Evolutionary conservation across 2,888 invertebrate species (phyloP).

Genomic region (Nasonia oneida): DNA sequence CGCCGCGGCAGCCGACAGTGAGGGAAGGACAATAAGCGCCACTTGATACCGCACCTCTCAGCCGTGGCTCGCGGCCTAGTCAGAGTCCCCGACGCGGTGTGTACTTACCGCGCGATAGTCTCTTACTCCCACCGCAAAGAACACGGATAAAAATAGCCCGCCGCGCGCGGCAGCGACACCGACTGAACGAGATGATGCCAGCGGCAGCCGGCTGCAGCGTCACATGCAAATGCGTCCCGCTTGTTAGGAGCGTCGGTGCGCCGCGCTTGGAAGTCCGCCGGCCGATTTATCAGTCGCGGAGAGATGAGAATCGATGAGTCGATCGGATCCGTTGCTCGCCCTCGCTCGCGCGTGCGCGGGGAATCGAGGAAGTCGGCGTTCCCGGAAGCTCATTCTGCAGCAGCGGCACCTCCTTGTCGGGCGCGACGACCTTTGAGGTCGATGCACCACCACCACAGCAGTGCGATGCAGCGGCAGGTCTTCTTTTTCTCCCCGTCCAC

Average conservation of each 20-base stretch:
- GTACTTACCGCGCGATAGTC: background rate
- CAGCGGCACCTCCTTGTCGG: constrained; percentile 44
- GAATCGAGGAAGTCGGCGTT: constrained; percentile 47
- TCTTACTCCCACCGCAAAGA: background rate
- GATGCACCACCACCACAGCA: constrained; percentile 72
- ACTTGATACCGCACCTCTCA: constrained; percentile 69
- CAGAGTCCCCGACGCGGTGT: background rate
- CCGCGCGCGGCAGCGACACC: background rate
- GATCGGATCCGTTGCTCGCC: constrained; percentile 35
- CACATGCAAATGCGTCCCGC: constrained; percentile 21
- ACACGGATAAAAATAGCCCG: background rate
- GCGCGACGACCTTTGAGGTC: constrained; percentile 78
- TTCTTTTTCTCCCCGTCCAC: constrained; percentile 46
- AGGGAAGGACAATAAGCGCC: constrained; percentile 77
- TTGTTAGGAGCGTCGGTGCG: background rate
- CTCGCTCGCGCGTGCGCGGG: background rate
- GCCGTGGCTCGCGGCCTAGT: background rate
- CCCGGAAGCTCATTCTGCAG: constrained; percentile 31
- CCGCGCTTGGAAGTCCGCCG: constrained; percentile 38
- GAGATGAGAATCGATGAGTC: background rate
- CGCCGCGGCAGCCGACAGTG: constrained; percentile 65
- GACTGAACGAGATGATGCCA: background rate
- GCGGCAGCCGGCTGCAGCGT: constrained; percentile 20
- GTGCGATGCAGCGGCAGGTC: constrained; percentile 13
- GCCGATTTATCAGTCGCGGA: constrained; percentile 23